phyloP scores from a whole-genome alignment of 2,888 invertebrate species.

The Ceratothoa steindachneri region DNA sequence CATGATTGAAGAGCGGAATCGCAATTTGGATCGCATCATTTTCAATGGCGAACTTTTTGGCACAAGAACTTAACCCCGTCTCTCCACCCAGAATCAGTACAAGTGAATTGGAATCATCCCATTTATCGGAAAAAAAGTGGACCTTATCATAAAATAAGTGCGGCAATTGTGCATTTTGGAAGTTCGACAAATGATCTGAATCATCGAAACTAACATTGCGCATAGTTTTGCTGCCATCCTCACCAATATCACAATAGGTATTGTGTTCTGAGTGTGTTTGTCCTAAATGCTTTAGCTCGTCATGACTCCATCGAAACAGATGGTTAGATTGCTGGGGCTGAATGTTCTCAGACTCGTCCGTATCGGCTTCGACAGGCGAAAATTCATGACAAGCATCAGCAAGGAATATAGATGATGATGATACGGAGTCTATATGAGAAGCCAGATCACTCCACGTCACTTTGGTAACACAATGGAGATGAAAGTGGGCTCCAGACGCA shows the following conservation, averaged over 20 bases:
- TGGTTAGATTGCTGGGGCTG: too few species aligned
- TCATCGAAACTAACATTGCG: slow-evolving; percentile 21
- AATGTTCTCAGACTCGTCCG: not conserved
- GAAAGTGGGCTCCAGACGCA: slow-evolving; percentile 80
- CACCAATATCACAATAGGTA: slow-evolving; percentile 13
- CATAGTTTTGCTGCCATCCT: slow-evolving; percentile 14
- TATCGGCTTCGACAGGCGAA: not conserved
- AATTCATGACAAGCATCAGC: slow-evolving; percentile 34
- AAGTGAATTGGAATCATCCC: slow-evolving; percentile 58
- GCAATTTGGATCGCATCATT: slow-evolving; percentile 65
- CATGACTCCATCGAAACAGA: not conserved
- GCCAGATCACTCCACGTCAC: slow-evolving; percentile 64
- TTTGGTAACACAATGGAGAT: slow-evolving; percentile 64
- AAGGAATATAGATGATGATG: slow-evolving; percentile 58
- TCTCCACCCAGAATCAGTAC: slow-evolving; percentile 85
- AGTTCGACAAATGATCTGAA: slow-evolving; percentile 22
- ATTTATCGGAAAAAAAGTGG: slow-evolving; percentile 55
- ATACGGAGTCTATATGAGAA: slow-evolving; percentile 56
- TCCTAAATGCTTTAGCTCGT: not conserved
- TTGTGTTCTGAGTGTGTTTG: not conserved
- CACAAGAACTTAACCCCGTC: slow-evolving; percentile 72
- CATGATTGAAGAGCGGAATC: slow-evolving; percentile 70
- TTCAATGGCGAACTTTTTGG: slow-evolving; percentile 61
- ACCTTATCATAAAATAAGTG: slow-evolving; percentile 43
- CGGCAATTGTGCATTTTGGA: slow-evolving; percentile 48